Evolutionary conservation across 2,888 invertebrate genomes (phyloP).

Genomic region (Sphaerophoria taeniata): DNA sequence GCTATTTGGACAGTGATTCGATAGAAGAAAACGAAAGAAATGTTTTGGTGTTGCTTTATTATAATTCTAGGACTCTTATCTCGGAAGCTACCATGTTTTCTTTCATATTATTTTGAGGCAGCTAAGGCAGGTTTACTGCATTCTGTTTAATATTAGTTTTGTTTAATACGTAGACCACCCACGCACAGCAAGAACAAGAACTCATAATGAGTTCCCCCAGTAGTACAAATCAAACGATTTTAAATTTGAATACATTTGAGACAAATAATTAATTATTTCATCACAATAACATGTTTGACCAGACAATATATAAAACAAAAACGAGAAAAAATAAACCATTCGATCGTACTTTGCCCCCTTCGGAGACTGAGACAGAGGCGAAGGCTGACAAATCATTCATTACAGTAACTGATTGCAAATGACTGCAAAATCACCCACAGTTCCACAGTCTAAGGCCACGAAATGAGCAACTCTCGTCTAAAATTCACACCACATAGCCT

Average conservation of each 20-base stretch:
- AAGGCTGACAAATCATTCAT: background rate
- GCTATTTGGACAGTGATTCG: no score
- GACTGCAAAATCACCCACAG: slow-evolving; percentile 5
- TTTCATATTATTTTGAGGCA: no score
- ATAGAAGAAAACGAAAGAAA: no score
- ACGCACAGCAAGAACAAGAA: no score
- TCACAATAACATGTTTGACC: background rate
- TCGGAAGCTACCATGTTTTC: no score
- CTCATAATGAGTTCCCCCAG: background rate
- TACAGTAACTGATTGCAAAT: slow-evolving; percentile 4
- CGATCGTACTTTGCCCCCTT: slow-evolving; percentile 58
- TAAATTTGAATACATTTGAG: background rate
- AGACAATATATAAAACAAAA: background rate
- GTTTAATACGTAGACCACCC: no score
- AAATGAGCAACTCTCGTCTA: background rate
- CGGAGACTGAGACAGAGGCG: slow-evolving; percentile 10
- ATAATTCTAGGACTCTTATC: no score
- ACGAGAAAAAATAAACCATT: background rate
- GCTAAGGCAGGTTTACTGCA: no score
- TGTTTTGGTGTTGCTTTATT: no score
- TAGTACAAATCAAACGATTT: background rate
- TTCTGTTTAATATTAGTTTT: no score
- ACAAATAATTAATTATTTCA: slow-evolving; percentile 24
- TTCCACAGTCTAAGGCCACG: background rate
- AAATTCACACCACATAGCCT: slow-evolving; percentile 29